Evolutionary conservation across 2,797 vertebrate species (phyloP).

Genomic region (Centropyge bicolor): DNA sequence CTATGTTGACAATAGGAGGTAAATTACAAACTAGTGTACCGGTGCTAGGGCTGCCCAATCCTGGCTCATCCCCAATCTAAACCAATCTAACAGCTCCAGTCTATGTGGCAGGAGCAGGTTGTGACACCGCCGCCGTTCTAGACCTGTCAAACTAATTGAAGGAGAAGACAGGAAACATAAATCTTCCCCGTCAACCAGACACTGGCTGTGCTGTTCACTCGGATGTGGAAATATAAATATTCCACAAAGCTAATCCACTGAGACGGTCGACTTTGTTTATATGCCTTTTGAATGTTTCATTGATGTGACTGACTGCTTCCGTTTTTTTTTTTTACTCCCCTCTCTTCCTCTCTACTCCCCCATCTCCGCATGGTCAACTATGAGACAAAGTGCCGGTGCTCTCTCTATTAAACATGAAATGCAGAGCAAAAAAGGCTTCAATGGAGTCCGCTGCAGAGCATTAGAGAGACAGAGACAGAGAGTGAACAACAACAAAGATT

Average conservation of each 20-base stretch:
- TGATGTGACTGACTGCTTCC: constrained; percentile 74
- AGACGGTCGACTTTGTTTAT: constrained; percentile 74
- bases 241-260: constrained; percentile 65
- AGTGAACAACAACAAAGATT: constrained; percentile 60
- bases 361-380: constrained; percentile 57
- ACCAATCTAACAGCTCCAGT: constrained; percentile 56
- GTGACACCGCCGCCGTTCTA: constrained; percentile 46
- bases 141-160: constrained; percentile 73
- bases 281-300: constrained; percentile 77
- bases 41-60: constrained; percentile 37
- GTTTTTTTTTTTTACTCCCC: constrained; percentile 35
- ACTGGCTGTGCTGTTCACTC: constrained; percentile 47
- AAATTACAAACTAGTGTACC: constrained; percentile 72
- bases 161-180: constrained; percentile 70
- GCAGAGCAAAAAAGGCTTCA: constrained; percentile 52
- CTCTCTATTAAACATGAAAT: constrained; percentile 75
- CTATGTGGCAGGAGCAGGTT: constrained; percentile 41
- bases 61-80: constrained; percentile 58
- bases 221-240: constrained; percentile 75
- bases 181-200: constrained; percentile 63
- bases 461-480: constrained; percentile 45
- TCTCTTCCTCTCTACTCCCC: background rate
- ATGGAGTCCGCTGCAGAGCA: constrained; percentile 44
- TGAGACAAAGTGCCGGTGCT: constrained; percentile 67
- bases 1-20: constrained; percentile 73